Evolutionary conservation across 2,113 vertebrate species (phyloP), one percentile per base, ranked within the genome.

Genomic region (Ailurus styani): DNA sequence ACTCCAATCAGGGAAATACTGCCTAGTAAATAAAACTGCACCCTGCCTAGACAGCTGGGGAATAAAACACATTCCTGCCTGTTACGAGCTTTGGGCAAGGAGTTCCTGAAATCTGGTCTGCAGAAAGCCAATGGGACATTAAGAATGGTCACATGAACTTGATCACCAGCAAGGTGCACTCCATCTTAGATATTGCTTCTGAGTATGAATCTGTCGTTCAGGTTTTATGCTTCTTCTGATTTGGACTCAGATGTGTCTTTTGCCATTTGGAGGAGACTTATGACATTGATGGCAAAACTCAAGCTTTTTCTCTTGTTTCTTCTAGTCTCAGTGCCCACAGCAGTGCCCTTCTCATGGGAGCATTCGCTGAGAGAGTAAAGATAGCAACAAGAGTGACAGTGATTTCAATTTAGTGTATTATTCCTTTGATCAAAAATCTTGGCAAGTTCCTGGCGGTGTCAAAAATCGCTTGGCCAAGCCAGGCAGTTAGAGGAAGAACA

Each of bases 381-480:
- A 88, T 8, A 77, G 73, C 40, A 50, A 62, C 57, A 82, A 18
- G 40, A 82, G 34, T 79, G 72, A n/a, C 81, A 82, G 5, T 84
- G 50, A 94, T 90, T 87, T 57, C 88, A 85, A 83, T 17, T 78
- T 70, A 81, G n/a, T 37, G 11, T 88, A 70, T 90, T 90, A 88
- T 54, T 87, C 13, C 29, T 96, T 96, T 91, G 57, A 96, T 91
- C 7, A 95, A 95, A 95, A 83, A 47, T 42, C 29, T 52, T 90
- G 91, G 50, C n/a, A 92, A 94, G 21, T 95, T 81, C 64, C 45
- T 84, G 64, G n/a, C 15, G 73, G 25, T 54, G 62, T 90, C 62
- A 88, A 90, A 97, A 95, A 47, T 20, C 0, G 0, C n/a, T 55
- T 83, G 40, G 27, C 15, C n/a, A 86, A 86, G 20, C 55, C 29